Evolutionary conservation across 2,113 vertebrate species (phyloP), one percentile per base, ranked within the genome.

Genomic region (Brevimyrus niger): DNA sequence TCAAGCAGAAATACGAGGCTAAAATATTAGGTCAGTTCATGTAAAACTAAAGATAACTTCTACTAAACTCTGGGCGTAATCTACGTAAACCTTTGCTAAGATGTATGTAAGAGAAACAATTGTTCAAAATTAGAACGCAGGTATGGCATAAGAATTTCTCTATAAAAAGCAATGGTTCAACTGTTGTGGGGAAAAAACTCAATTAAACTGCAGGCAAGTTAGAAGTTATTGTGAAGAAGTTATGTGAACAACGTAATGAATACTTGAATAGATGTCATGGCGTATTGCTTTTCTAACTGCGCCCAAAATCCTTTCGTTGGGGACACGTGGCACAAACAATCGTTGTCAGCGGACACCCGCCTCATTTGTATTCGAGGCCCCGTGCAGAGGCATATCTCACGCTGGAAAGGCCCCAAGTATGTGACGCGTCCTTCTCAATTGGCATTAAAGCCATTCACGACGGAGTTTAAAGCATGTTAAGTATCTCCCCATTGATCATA

Each of bases 401-500:
- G 47, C 27, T 51, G 65, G 46, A 88, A 76, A 17, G 19, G 44
- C 23, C 47, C 65, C 88, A 80, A 69, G 46, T 51, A 76, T 50
- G 65, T 73, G n/a, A n/a, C 47, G n/a, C 27, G 31, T 88, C 15
- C 17, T 76, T 80, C 46, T 19, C 65, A 88, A 69, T 46, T 65
- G 55, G 23, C 58, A 88, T 61, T 88, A 88, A 65, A 58, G 87
- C 53, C 87, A 69, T 88, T 69, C 27, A 35, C n/a, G 27, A 35
- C 65, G 4, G 84, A 48, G 31, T 76, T 35, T 88, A 48, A 80
- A 47, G 47, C 69, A 80, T 82, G n/a, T 50, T 51, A 88, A 88
- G 27, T 88, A 80, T 88, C 88, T 53, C 69, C 21, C 27, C 48
- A 82, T 82, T 82, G 46, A 80, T 73, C 47, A 88, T 82, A 42